Percentiles rank a stretch among this genome's conserved stretches.
These are phyloP conservation scores for Chauna torquata DNA, from an alignment of 2,113 vertebrate species.

Conservation along the genomic window DNA sequence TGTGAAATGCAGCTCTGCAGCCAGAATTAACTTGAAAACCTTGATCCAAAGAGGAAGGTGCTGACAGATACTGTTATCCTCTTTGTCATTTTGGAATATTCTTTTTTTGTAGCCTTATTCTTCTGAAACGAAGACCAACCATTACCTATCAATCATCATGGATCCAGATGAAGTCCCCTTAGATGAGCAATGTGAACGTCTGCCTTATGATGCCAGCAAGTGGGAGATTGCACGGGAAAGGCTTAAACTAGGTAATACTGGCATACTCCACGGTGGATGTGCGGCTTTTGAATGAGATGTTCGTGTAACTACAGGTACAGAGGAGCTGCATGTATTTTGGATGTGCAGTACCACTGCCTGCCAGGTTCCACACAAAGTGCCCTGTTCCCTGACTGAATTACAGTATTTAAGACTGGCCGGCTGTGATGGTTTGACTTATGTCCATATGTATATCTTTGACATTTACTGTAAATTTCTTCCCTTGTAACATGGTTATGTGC, in stretches of 20 bases:
- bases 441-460: background rate
- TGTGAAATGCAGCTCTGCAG: background rate
- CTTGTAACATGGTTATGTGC: background rate
- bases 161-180: slow-evolving; percentile 86
- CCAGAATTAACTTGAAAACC: background rate
- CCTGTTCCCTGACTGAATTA: background rate
- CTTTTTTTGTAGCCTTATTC: slow-evolving; percentile 78
- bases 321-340: background rate
- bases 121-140: slow-evolving; percentile 78
- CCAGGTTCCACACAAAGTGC: background rate
- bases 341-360: accelerated
- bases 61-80: background rate
- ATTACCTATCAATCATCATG: slow-evolving; percentile 92
- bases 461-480: background rate
- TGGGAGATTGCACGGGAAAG: slow-evolving; percentile 95
- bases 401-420: background rate
- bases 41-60: background rate
- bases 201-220: slow-evolving; percentile 90
- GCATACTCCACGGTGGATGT: background rate
- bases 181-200: slow-evolving; percentile 86
- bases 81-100: slow-evolving; percentile 15
- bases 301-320: background rate
- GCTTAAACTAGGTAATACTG: slow-evolving; percentile 87
- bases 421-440: background rate
- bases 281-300: background rate